Conservation (phyloP, 2,888 invertebrate genomes). For the Philonicus albiceps region DNA sequence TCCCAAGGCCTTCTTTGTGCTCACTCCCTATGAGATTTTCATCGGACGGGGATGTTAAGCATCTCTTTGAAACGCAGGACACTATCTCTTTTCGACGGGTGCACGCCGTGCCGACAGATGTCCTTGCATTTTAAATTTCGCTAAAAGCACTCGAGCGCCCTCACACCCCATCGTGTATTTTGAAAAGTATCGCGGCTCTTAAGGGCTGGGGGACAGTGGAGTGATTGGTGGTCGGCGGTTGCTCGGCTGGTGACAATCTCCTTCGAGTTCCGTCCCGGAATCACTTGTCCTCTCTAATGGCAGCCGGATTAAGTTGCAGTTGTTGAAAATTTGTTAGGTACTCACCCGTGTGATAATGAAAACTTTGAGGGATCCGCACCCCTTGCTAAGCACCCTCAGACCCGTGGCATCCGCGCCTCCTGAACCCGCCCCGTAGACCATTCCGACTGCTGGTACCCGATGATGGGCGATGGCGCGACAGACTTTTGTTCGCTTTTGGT, state of each 20-base stretch:
- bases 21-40: not conserved
- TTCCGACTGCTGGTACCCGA: not conserved
- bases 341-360: constrained; percentile 38
- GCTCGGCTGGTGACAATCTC: constrained; percentile 30
- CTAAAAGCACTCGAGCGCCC: constrained; percentile 19
- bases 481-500: constrained; percentile 20
- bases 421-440: not conserved
- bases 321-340: constrained; percentile 41
- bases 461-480: not conserved
- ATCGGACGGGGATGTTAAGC: not conserved
- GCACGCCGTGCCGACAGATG: constrained; percentile 40
- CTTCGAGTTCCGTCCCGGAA: not conserved
- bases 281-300: constrained; percentile 37
- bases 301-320: constrained; percentile 43
- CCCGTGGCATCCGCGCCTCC: not conserved
- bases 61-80: not conserved
- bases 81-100: not conserved
- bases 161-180: not conserved
- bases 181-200: not conserved
- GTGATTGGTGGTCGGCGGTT: not conserved
- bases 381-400: not conserved
- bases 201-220: not conserved
- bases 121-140: constrained; percentile 44
- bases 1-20: not conserved
- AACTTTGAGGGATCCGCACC: not conserved